phyloP scores from a whole-genome alignment of 1,140 invertebrate genomes.

The Saxidomus purpurata region DNA sequence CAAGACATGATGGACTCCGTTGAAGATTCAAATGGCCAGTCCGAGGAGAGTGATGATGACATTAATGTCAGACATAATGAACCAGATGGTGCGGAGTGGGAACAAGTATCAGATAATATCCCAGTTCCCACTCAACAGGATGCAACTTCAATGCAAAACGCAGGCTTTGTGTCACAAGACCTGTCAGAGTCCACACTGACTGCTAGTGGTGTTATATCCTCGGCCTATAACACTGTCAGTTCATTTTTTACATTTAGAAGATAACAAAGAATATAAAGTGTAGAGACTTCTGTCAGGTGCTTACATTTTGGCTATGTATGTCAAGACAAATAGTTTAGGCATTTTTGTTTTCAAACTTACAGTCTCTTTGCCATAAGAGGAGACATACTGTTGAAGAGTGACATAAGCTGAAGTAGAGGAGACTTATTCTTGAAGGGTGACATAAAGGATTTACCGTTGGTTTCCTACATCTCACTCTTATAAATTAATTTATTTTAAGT shows the following conservation, averaged over 20 bases:
- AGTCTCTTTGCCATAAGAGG: too few species aligned
- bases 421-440: too few species aligned
- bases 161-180: slow-evolving; percentile 57
- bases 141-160: slow-evolving; percentile 9
- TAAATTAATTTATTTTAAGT: too few species aligned
- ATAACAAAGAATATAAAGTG: background rate
- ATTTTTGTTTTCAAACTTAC: too few species aligned
- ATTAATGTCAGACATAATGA: background rate
- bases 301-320: too few species aligned
- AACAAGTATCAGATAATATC: slow-evolving; percentile 55
- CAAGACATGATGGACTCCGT: slow-evolving; percentile 68
- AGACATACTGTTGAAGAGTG: too few species aligned
- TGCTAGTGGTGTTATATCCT: slow-evolving; percentile 60
- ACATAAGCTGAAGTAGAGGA: too few species aligned
- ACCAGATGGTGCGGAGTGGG: slow-evolving; percentile 51
- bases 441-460: too few species aligned
- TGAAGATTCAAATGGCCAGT: slow-evolving; percentile 61
- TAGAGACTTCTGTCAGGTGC: background rate
- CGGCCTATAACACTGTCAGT: slow-evolving; percentile 48
- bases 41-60: slow-evolving; percentile 64
- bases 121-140: slow-evolving; percentile 30
- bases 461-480: too few species aligned
- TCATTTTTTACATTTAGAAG: slow-evolving; percentile 55
- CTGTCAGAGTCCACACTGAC: slow-evolving; percentile 61
- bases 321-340: too few species aligned